Evolutionary conservation across 2,888 invertebrate genomes (phyloP).

Genomic region (Alsophila aescularia): DNA sequence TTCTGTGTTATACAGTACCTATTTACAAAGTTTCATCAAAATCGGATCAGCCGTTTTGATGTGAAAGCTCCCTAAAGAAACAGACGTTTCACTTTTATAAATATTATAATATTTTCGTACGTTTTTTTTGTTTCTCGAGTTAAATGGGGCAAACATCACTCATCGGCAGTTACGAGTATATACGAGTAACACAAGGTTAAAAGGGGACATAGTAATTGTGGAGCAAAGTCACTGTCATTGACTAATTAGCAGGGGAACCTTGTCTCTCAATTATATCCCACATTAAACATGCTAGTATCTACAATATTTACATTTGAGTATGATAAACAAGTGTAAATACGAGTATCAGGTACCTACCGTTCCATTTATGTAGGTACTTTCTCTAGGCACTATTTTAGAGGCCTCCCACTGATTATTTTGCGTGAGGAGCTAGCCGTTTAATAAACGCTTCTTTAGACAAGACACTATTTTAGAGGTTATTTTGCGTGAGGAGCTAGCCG

Average conservation of each 20-base stretch:
- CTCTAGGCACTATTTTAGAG: too few relatives aligned
- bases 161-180: not conserved
- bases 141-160: not conserved
- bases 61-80: too few relatives aligned
- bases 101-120: too few relatives aligned
- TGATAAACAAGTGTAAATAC: not conserved
- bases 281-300: not conserved
- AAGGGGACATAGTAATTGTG: conserved; percentile 33
- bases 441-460: too few relatives aligned
- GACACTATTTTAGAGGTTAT: too few relatives aligned
- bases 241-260: conserved; percentile 45
- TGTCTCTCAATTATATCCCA: conserved; percentile 11
- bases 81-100: too few relatives aligned
- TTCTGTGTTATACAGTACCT: too few relatives aligned
- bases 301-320: not conserved
- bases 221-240: conserved; percentile 58
- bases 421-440: too few relatives aligned
- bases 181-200: conserved; percentile 39
- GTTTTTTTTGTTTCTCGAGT: not conserved
- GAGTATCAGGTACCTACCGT: not conserved
- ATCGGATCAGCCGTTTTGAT: too few relatives aligned
- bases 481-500: too few relatives aligned
- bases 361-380: not conserved
- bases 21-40: too few relatives aligned
- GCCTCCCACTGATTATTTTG: too few relatives aligned